Conservation (phyloP, 2,888 invertebrate genomes). For the Pollenia griseotomentosa region DNA sequence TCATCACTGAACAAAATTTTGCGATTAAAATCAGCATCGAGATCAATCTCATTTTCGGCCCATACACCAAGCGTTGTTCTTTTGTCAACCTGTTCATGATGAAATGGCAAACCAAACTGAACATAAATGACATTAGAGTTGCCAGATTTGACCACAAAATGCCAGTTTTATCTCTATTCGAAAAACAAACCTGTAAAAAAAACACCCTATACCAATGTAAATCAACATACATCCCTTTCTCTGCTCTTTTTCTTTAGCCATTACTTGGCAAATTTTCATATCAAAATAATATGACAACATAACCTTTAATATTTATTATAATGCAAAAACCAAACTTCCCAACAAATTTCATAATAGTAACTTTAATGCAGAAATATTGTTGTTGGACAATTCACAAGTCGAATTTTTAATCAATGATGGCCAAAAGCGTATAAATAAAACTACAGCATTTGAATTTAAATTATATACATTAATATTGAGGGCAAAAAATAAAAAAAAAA, state of each 20-base stretch:
- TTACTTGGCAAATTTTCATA: slow-evolving; percentile 34
- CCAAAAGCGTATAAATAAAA: slow-evolving; percentile 2
- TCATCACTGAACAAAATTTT: no score
- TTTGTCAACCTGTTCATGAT: no score
- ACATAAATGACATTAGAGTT: no score
- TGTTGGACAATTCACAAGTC: slow-evolving; percentile 20
- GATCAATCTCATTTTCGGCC: no score
- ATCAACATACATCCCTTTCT: slow-evolving; percentile 19
- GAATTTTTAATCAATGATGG: slow-evolving; percentile 17
- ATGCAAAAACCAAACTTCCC: slow-evolving; percentile 25
- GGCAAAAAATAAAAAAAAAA: not conserved
- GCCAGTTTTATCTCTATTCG: no score
- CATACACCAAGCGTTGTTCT: no score
- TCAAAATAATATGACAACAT: slow-evolving; percentile 33
- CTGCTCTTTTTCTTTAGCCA: not conserved
- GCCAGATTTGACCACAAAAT: no score
- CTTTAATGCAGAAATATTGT: slow-evolving; percentile 1
- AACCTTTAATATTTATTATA: slow-evolving; percentile 45
- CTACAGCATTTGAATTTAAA: slow-evolving; percentile 63
- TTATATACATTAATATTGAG: slow-evolving; percentile 7
- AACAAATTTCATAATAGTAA: slow-evolving; percentile 55
- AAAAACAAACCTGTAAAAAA: no score
- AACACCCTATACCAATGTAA: not conserved
- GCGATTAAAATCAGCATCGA: no score
- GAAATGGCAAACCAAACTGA: no score